phyloP scores from a whole-genome alignment of 2,888 invertebrate genomes.

The Leptura quadrifasciata region DNA sequence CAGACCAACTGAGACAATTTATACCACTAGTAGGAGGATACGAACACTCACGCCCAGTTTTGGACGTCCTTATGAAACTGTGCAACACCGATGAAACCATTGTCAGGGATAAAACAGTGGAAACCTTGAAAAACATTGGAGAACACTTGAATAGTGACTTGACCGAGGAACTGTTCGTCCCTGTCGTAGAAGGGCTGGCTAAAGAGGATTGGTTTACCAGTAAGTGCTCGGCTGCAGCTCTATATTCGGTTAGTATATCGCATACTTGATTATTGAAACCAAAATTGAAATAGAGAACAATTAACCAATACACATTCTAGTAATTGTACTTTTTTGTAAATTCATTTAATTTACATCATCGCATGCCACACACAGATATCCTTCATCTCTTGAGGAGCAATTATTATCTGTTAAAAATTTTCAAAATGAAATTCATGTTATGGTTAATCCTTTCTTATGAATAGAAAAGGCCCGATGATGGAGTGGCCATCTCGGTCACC shows the following conservation, averaged over 20 bases:
- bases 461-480: too few relatives aligned
- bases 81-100: constrained; percentile 67
- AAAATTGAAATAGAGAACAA: too few relatives aligned
- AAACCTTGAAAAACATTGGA: constrained; percentile 63
- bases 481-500: too few relatives aligned
- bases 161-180: constrained; percentile 62
- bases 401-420: too few relatives aligned
- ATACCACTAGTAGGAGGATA: constrained; percentile 68
- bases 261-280: too few relatives aligned
- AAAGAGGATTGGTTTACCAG: constrained; percentile 66
- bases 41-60: constrained; percentile 63
- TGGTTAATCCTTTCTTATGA: too few relatives aligned
- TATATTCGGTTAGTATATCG: constrained; percentile 61
- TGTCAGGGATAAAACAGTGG: constrained; percentile 66
- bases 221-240: constrained; percentile 64
- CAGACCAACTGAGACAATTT: constrained; percentile 66
- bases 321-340: too few relatives aligned
- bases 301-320: too few relatives aligned
- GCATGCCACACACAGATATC: too few relatives aligned
- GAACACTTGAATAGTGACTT: constrained; percentile 58
- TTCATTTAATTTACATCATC: too few relatives aligned
- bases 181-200: constrained; percentile 62
- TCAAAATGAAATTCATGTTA: too few relatives aligned
- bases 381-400: too few relatives aligned
- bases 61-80: constrained; percentile 66